Evolutionary conservation across 2,113 vertebrate genomes (phyloP).

Genomic region (Chascanopsetta lugubris): DNA sequence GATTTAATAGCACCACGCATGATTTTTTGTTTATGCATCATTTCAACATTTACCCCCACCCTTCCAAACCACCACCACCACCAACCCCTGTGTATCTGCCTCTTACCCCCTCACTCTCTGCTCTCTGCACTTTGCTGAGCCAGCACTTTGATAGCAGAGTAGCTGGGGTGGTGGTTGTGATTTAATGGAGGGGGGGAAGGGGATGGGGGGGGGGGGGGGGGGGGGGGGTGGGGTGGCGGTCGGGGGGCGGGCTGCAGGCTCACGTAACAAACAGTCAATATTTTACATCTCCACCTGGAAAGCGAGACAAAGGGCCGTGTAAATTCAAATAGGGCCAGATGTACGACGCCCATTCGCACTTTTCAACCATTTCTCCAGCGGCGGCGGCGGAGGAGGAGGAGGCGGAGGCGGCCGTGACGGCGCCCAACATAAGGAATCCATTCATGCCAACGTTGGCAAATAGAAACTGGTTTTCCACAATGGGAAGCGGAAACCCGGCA

Average conservation of each 20-base stretch:
- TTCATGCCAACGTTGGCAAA: conserved; percentile 58
- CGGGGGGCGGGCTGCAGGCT: conserved; percentile 52
- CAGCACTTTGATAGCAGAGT: conserved; percentile 77
- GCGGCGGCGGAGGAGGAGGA: conserved; percentile 12
- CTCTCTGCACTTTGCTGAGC: conserved; percentile 70
- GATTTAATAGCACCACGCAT: conserved; percentile 18
- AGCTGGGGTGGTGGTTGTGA: conserved; percentile 58
- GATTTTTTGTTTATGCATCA: conserved; percentile 32
- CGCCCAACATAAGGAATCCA: conserved; percentile 46
- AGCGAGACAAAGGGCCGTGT: conserved; percentile 73
- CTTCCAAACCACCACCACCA: background rate
- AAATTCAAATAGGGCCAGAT: conserved; percentile 74
- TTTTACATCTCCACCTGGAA: conserved; percentile 78
- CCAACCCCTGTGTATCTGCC: conserved; percentile 25
- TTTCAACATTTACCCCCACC: conserved; percentile 12
- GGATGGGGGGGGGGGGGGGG: conserved; percentile 46
- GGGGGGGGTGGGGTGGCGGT: conserved; percentile 41
- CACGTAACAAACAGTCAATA: conserved; percentile 80
- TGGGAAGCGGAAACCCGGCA: conserved; percentile 46
- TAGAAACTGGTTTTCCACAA: conserved; percentile 34
- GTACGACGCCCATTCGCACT: conserved; percentile 56
- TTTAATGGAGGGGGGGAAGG: conserved; percentile 49
- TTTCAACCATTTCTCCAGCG: conserved; percentile 56
- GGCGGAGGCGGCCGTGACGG: too few relatives aligned
- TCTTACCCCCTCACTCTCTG: conserved; percentile 35